Conservation (phyloP, 35 echinoderm and acorn worm species). For the Chiridota heheva region DNA sequence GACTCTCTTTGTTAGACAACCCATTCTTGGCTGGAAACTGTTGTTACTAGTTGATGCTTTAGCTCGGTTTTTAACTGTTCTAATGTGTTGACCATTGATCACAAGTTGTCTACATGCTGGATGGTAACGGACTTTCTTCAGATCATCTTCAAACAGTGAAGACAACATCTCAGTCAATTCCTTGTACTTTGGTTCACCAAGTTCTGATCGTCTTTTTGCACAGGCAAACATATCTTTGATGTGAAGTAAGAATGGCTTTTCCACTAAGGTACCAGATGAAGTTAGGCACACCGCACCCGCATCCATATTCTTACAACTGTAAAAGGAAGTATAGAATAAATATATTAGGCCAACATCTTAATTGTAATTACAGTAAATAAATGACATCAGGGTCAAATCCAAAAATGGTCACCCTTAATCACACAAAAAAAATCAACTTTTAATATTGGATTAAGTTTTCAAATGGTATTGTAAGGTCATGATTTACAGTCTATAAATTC, state of each 20-base stretch:
- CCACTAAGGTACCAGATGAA: slow-evolving; percentile 3
- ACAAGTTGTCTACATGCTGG: slow-evolving; percentile 11
- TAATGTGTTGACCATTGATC: background rate
- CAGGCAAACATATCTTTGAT: slow-evolving; percentile 5
- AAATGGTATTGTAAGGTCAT: too few species aligned
- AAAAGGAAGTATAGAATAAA: slow-evolving; percentile 1
- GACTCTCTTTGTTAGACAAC: too few species aligned
- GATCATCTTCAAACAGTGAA: slow-evolving; percentile 11
- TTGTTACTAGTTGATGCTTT: background rate
- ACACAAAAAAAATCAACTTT: too few species aligned
- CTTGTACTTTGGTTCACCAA: slow-evolving; percentile 8
- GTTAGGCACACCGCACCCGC: background rate
- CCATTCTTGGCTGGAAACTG: too few species aligned
- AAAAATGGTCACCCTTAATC: too few species aligned
- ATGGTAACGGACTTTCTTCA: slow-evolving; percentile 1
- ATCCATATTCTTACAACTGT: background rate
- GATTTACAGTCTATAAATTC: too few species aligned
- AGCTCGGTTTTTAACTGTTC: background rate
- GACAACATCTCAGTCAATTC: background rate
- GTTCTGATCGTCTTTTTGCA: slow-evolving; percentile 10
- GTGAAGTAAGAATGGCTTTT: slow-evolving; percentile 14
- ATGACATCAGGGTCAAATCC: too few species aligned
- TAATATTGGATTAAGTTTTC: too few species aligned
- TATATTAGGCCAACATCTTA: too few species aligned
- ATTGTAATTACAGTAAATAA: too few species aligned